Evolutionary conservation across 2,113 vertebrate genomes (phyloP).

Genomic region (Heterochromis multidens): DNA sequence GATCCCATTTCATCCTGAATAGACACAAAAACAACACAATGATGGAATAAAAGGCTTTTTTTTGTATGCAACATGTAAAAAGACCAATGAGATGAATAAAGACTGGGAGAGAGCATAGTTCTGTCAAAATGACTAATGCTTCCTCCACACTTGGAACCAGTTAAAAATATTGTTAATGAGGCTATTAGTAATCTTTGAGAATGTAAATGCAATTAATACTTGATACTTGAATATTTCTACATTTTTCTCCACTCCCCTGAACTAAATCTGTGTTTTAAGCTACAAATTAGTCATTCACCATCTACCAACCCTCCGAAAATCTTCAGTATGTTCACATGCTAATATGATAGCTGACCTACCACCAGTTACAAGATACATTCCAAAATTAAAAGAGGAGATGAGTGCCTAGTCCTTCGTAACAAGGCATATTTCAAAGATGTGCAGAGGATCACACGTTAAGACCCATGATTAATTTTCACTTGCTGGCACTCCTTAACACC

Average conservation of each 20-base stretch:
- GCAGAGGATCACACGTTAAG: constrained; percentile 53
- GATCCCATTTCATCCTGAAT: constrained; percentile 5
- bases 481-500: constrained; percentile 33
- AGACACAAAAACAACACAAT: background rate
- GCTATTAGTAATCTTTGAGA: background rate
- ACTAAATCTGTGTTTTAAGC: background rate
- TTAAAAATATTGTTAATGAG: background rate
- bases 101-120: background rate
- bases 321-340: background rate
- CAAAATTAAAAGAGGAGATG: constrained; percentile 38
- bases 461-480: constrained; percentile 67
- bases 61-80: background rate
- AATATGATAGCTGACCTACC: background rate
- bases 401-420: constrained; percentile 25
- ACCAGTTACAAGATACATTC: background rate
- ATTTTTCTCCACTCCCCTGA: background rate
- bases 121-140: constrained; percentile 26
- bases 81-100: background rate
- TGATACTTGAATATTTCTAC: background rate
- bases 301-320: background rate
- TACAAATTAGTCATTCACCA: background rate
- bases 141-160: constrained; percentile 18
- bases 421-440: constrained; percentile 45
- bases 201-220: background rate
- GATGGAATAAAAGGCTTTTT: constrained; percentile 5